Conservation (phyloP, 2,797 vertebrate species). For the Acanthopagrus latus region DNA sequence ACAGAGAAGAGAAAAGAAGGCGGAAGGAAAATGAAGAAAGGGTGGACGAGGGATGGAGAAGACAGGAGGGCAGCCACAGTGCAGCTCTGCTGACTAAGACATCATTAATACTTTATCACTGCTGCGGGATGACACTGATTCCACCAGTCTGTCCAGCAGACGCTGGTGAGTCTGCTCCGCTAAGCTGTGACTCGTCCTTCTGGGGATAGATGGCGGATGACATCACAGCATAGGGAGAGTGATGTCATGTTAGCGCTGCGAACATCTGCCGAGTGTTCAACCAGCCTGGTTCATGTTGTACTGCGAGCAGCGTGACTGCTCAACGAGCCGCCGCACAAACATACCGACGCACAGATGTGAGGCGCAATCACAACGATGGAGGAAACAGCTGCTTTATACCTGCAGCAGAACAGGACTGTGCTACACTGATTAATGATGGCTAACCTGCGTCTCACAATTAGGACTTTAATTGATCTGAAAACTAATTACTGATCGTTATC, state of each 20-base stretch:
- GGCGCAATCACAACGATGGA: background rate
- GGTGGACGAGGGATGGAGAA: background rate
- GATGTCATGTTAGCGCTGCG: conserved; percentile 54
- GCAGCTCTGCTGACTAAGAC: conserved; percentile 16
- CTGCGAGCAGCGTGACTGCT: conserved; percentile 39
- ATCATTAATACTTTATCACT: conserved; percentile 24
- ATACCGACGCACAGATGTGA: conserved; percentile 47
- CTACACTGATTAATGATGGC: conserved; percentile 1
- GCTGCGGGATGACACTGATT: conserved; percentile 27
- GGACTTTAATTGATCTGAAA: background rate
- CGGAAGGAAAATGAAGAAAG: background rate
- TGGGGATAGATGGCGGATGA: conserved; percentile 72
- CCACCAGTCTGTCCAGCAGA: conserved; percentile 21
- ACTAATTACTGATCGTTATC: background rate
- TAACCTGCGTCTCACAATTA: background rate
- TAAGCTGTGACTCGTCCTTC: conserved; percentile 33
- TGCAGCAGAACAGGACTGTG: background rate
- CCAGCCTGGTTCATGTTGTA: conserved; percentile 26
- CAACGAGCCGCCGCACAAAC: conserved; percentile 32
- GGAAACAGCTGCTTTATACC: background rate
- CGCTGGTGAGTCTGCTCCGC: conserved; percentile 22
- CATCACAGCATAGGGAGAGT: conserved; percentile 60
- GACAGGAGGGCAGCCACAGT: background rate
- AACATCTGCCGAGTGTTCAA: conserved; percentile 69
- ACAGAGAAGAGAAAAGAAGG: background rate